Evolutionary conservation across 92 coral and sea anemone genomes (phyloP), one percentile per base, ranked within the genome.

Genomic region (Parazoanthus atlanticus): DNA sequence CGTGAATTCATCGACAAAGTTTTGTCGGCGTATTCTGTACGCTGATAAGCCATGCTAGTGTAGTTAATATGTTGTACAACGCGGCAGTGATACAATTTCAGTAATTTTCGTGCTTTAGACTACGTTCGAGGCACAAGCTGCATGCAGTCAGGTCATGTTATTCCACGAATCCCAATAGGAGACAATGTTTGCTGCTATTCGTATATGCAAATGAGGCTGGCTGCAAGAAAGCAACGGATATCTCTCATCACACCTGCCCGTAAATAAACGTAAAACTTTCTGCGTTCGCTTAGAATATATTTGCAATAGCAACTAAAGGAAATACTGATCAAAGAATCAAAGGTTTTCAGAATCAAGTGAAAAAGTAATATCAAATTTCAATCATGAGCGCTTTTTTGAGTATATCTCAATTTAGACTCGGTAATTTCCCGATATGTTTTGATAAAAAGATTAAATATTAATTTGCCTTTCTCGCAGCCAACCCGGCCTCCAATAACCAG

Each of bases 21-120:
- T 84, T 95, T 95, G 69, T 95, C 98, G 32, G 98, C 96, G 76
- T 95, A 95, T 66, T 95, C 98, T 10, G 98, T 92, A 25, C 98
- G 80, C 72, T 95, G 98, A 88, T 95, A 95, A 61, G 98, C 96
- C 98, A 95, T 95, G 6, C 80, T 93, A 6, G 25, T 75, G 30
- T 75, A 0, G 29, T 75, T 10, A 6, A 36, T 52, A 6, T 75
- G 52, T 12, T 17, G 10, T 23, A 33, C 47, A 75, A 75, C 26
- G 47, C 16, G 31, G 43, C 52, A 1, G 79, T 25, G 79, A 75
- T 1, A 33, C 3, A 36, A 74, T 19, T 74, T 33, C 69, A 61
- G 29, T 23, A 69, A 1, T 16, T 70, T 69, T 58, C 58, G 58
- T 83, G 76, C 49, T 74, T 74, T 21, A 8, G 26, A 21, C 28